Conservation (phyloP, 2,888 invertebrate genomes). For the Drosophila eohydei region DNA sequence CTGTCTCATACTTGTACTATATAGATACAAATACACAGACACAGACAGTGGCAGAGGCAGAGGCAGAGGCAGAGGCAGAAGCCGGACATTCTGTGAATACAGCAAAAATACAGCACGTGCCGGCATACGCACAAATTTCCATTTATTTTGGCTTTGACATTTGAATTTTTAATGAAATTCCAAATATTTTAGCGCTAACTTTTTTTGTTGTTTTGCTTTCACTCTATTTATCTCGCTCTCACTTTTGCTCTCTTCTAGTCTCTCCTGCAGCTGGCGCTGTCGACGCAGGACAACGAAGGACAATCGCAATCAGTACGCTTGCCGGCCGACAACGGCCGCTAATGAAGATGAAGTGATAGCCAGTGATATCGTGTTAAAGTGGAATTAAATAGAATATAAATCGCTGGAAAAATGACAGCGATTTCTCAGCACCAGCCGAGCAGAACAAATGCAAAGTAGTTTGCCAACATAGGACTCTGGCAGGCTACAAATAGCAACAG, state of each 20-base stretch:
- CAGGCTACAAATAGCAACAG: constrained; percentile 6
- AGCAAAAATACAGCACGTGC: constrained; percentile 64
- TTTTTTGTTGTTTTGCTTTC: constrained; percentile 40
- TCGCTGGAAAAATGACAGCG: constrained; percentile 76
- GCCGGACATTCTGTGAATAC: background rate
- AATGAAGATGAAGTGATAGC: constrained; percentile 78
- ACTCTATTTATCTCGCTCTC: constrained; percentile 25
- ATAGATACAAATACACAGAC: constrained; percentile 5
- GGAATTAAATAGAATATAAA: constrained; percentile 80
- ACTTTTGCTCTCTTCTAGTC: constrained; percentile 12
- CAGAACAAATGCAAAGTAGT: constrained; percentile 78
- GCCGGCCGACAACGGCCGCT: constrained; percentile 45
- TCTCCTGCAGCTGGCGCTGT: constrained; percentile 53
- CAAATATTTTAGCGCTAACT: constrained; percentile 74
- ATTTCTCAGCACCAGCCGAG: constrained; percentile 74
- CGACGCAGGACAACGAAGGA: constrained; percentile 14
- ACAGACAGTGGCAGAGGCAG: constrained; percentile 6
- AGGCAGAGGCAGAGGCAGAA: background rate
- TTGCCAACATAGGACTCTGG: constrained; percentile 21
- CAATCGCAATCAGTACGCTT: constrained; percentile 33
- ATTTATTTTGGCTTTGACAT: constrained; percentile 79
- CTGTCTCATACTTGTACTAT: constrained; percentile 12
- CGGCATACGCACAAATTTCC: constrained; percentile 64
- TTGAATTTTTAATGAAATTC: constrained; percentile 81
- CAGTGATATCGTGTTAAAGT: constrained; percentile 67